Evolutionary conservation across 2,113 vertebrate genomes (phyloP).

Genomic region (Nymphicus hollandicus): DNA sequence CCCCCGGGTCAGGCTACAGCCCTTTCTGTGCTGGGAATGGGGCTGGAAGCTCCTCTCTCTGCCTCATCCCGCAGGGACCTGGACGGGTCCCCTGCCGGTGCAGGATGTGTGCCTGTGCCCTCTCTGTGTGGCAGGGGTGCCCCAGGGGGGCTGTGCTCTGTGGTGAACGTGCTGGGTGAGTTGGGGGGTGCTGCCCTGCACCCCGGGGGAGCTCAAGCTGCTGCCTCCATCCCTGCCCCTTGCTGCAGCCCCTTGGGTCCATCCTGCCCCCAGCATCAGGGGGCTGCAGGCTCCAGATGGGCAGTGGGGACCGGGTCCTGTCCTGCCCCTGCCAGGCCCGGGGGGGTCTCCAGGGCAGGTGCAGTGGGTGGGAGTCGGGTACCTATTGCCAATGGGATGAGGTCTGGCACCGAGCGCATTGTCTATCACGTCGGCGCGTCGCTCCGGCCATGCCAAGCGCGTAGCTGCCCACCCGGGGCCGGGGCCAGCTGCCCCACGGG

Average conservation of each 20-base stretch:
- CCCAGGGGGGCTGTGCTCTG: slow-evolving; percentile 8
- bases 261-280: not conserved
- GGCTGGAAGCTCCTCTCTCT: not conserved
- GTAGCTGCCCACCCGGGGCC: not conserved
- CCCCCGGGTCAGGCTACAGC: not conserved
- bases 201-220: not conserved
- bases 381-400: slow-evolving; percentile 52
- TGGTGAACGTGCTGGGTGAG: not conserved
- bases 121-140: not conserved
- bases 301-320: not conserved
- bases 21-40: not conserved
- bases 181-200: not conserved
- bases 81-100: not conserved
- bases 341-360: not conserved
- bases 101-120: slow-evolving; percentile 1
- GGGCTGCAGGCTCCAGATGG: too few species aligned
- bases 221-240: not conserved
- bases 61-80: not conserved
- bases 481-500: not conserved
- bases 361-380: not conserved
- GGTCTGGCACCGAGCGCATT: not conserved
- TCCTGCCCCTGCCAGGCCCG: not conserved
- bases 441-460: slow-evolving; percentile 38
- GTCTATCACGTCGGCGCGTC: not conserved
- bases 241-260: not conserved